phyloP scores from a whole-genome alignment of 2,888 invertebrate species.

The Hypsopygia costalis region DNA sequence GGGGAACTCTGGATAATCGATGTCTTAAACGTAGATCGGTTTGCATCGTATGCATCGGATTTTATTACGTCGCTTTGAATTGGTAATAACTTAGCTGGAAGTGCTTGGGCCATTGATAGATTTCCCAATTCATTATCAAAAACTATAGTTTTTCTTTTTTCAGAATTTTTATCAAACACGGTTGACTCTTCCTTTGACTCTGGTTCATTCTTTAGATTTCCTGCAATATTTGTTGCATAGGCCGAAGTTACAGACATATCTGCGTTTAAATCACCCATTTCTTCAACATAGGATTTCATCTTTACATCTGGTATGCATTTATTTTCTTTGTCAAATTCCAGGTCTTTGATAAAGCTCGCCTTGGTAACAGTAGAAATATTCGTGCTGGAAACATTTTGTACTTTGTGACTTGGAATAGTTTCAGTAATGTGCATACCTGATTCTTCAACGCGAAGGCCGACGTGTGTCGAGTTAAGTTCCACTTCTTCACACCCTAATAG shows the following conservation, averaged over 20 bases:
- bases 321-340: constrained; percentile 63
- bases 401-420: constrained; percentile 49
- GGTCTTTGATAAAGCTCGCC: constrained; percentile 40
- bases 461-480: constrained; percentile 55
- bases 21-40: too few relatives aligned
- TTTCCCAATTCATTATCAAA: constrained; percentile 24
- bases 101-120: constrained; percentile 35
- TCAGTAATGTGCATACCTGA: constrained; percentile 69
- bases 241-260: too few relatives aligned
- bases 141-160: too few relatives aligned
- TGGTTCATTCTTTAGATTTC: too few relatives aligned
- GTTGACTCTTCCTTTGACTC: constrained; percentile 26
- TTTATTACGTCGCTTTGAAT: constrained; percentile 8
- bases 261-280: too few relatives aligned
- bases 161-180: constrained; percentile 18
- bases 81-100: constrained; percentile 20
- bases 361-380: neutral
- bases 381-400: constrained; percentile 24
- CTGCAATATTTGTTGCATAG: too few relatives aligned
- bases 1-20: too few relatives aligned
- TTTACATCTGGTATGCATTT: constrained; percentile 19
- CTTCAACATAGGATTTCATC: neutral
- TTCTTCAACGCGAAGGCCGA: constrained; percentile 33
- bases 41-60: too few relatives aligned
- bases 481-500: constrained; percentile 60